Evolutionary conservation across 2,797 vertebrate species (phyloP).

Genomic region (Nasua narica): DNA sequence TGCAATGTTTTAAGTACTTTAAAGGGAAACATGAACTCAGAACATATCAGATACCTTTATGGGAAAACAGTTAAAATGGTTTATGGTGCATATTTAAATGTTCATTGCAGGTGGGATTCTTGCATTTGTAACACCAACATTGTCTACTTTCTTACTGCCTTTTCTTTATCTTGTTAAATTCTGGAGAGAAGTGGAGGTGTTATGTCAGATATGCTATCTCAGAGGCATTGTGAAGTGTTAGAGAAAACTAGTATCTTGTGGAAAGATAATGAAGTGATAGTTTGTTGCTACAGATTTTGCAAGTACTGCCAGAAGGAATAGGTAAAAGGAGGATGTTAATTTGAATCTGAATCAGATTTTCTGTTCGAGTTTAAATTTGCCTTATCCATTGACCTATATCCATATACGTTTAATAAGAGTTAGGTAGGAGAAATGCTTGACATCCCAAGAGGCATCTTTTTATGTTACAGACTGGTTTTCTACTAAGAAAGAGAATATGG

Average conservation of each 20-base stretch:
- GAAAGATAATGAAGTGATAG: constrained; percentile 64
- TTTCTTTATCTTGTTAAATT: constrained; percentile 62
- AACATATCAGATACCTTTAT: background rate
- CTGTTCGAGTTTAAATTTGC: constrained; percentile 45
- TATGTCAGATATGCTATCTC: constrained; percentile 43
- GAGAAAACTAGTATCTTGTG: constrained; percentile 54
- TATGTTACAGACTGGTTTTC: background rate
- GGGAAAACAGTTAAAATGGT: background rate
- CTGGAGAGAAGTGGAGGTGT: constrained; percentile 57
- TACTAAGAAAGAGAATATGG: constrained; percentile 17
- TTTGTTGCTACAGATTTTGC: constrained; percentile 38
- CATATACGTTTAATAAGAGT: constrained; percentile 1
- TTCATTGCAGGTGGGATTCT: constrained; percentile 43
- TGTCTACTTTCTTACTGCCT: background rate
- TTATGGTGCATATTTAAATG: constrained; percentile 15
- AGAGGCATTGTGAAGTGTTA: constrained; percentile 61
- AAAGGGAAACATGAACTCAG: background rate
- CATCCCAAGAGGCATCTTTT: background rate
- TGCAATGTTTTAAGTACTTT: background rate
- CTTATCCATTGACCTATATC: background rate
- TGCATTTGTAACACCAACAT: background rate
- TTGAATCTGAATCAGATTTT: constrained; percentile 42
- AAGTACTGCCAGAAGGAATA: constrained; percentile 45
- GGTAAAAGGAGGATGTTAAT: constrained; percentile 58
- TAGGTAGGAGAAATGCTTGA: background rate